Evolutionary conservation across 2,797 vertebrate genomes (phyloP).

Genomic region (Champsocephalus esox): DNA sequence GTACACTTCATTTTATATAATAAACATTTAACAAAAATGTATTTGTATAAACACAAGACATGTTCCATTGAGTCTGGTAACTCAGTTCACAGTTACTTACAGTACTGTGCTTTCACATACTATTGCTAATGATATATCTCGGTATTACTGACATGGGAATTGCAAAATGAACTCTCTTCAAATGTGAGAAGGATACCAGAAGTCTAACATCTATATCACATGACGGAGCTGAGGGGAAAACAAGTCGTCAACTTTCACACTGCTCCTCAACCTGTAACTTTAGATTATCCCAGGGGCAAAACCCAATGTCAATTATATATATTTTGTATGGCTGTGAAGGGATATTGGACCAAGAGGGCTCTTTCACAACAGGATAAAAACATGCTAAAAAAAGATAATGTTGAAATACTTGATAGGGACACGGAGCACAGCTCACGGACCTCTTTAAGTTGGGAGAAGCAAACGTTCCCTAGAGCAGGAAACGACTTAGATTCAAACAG

Average conservation of each 20-base stretch:
- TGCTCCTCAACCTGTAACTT: neutral
- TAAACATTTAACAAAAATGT: neutral
- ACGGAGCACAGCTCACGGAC: neutral
- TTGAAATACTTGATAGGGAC: neutral
- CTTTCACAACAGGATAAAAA: neutral
- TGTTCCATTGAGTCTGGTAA: neutral
- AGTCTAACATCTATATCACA: slow-evolving; percentile 8
- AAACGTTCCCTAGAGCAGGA: neutral
- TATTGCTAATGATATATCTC: neutral
- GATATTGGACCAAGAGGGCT: neutral
- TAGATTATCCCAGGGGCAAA: neutral
- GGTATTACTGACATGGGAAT: slow-evolving; percentile 5
- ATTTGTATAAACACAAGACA: neutral
- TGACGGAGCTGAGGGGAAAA: slow-evolving; percentile 8
- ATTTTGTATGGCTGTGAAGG: neutral
- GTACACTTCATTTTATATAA: neutral
- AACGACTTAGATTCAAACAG: neutral
- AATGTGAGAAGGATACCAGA: slow-evolving; percentile 5
- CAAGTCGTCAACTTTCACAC: slow-evolving; percentile 7
- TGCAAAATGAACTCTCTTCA: neutral
- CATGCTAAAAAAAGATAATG: neutral
- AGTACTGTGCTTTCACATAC: neutral
- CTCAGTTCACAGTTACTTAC: neutral
- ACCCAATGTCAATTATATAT: neutral
- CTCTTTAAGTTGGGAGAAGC: neutral